phyloP scores from a whole-genome alignment of 2,888 invertebrate genomes.

The Melangyna quadrimaculata region DNA sequence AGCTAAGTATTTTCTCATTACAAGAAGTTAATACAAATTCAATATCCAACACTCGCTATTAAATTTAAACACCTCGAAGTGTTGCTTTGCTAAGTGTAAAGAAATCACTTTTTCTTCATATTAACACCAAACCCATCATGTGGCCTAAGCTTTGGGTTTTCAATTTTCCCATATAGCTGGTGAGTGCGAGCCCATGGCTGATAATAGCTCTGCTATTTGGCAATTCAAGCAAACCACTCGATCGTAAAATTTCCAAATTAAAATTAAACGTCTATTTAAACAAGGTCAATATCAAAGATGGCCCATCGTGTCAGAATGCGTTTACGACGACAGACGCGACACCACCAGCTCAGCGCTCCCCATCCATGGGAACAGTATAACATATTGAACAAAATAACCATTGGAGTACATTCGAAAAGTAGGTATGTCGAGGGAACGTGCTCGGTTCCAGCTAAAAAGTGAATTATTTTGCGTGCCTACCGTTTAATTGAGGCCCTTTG shows the following conservation, averaged over 20 bases:
- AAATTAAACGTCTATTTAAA: constrained; percentile 75
- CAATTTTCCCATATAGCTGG: constrained; percentile 42
- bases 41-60: neutral
- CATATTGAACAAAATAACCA: constrained; percentile 52
- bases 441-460: constrained; percentile 64
- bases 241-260: constrained; percentile 55
- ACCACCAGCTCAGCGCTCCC: neutral
- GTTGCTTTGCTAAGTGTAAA: neutral
- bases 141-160: neutral
- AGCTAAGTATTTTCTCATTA: neutral
- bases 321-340: constrained; percentile 8
- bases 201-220: constrained; percentile 27
- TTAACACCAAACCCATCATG: neutral
- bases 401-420: constrained; percentile 53
- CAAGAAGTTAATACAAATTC: neutral
- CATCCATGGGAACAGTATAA: constrained; percentile 42
- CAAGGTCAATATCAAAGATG: constrained; percentile 80
- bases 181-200: neutral
- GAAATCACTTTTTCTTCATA: constrained; percentile 33
- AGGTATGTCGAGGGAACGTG: constrained; percentile 52
- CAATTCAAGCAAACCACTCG: constrained; percentile 38
- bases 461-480: constrained; percentile 67
- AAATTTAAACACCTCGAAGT: neutral
- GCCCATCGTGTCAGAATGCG: constrained; percentile 76
- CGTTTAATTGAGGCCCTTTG: constrained; percentile 68